Base-by-base conservation (phyloP, 2,113 vertebrate species). In the Passerina amoena region DNA sequence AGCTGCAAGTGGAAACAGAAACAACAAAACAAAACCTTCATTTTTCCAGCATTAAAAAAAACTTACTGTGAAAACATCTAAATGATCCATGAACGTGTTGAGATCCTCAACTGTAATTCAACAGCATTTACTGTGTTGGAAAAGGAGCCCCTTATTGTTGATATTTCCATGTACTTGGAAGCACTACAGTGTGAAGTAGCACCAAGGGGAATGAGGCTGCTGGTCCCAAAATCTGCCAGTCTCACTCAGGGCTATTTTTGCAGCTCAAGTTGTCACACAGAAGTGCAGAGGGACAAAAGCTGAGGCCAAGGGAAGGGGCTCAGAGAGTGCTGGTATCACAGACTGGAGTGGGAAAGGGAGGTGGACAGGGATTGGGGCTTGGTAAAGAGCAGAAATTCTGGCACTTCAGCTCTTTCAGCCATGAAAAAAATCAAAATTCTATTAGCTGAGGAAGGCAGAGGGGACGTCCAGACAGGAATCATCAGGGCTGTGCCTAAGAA, bases 1-100 rank as follows among this genome's bases (percentile, higher is more conserved):
- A 99, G 97, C 99, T 99, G 98, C 8, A 82, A 92, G 83, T 21
- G 45, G 35, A 37, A 90, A 33, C 27, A 72, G 17, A 56, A 69
- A 86, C 19, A 22, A 84, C 61, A 38, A 54, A 13, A 42, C 44
- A 65, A 59, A 17, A n/a, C 11, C 53, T 56, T 85, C n/a, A 51
- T 33, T 84, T 81, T 66, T 40, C 53, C 72, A 82, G 64, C 40
- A 42, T 37, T 54, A n/a, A 71, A 51, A 53, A 24, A 53, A 86
- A 9, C 17, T 37, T 21, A 35, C 57, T 68, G 50, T 47, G 47
- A 63, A 68, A 76, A 13, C 19, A 71, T 27, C 38, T 40, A 63
- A 78, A 70, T 25, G 42, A 64, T 13, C 40, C 54, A 18, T 38
- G 25, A 50, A 33, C 5, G 60, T 3, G 27, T 12, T 38, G 51